A percentile compares a stretch with the other conserved stretches of the same genome.
Evolutionary conservation across 1,140 invertebrate species (phyloP).

Genomic region (Megalopta genalis): DNA sequence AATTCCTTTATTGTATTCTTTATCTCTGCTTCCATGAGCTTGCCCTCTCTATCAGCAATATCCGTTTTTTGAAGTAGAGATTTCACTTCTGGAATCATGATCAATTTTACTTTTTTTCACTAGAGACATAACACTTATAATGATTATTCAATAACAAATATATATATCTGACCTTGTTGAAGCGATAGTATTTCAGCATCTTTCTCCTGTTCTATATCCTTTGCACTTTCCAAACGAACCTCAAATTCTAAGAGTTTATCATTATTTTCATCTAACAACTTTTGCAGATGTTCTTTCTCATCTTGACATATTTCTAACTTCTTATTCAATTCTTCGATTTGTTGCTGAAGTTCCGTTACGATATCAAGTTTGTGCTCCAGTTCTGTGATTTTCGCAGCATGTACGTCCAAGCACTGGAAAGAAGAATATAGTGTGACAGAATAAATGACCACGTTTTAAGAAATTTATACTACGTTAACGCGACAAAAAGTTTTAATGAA

Average conservation of each 20-base stretch:
- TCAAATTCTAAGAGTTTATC: conserved; percentile 27
- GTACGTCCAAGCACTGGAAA: conserved; percentile 38
- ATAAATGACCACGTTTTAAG: neutral
- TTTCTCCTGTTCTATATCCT: conserved; percentile 50
- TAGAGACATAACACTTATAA: neutral
- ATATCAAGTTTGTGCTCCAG: conserved; percentile 22
- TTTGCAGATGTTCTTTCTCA: conserved; percentile 39
- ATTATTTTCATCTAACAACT: conserved; percentile 34
- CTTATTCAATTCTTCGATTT: conserved; percentile 37
- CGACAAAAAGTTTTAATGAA: no score
- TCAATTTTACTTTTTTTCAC: neutral
- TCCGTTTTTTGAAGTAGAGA: neutral
- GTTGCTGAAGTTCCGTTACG: conserved; percentile 18
- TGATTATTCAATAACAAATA: neutral
- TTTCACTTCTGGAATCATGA: conserved; percentile 50
- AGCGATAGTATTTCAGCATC: conserved; percentile 49
- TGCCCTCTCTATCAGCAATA: conserved; percentile 28
- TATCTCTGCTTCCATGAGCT: conserved; percentile 65
- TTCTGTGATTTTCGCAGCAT: conserved; percentile 25
- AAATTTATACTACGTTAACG: neutral
- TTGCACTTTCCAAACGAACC: conserved; percentile 10
- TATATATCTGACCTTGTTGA: conserved; percentile 40
- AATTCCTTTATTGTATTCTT: conserved; percentile 62
- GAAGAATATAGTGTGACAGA: neutral
- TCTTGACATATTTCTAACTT: conserved; percentile 37